These are phyloP conservation scores for Patiria pectinifera DNA, from an alignment of 53 echinoderm and acorn worm species.

Conservation along the genomic window DNA sequence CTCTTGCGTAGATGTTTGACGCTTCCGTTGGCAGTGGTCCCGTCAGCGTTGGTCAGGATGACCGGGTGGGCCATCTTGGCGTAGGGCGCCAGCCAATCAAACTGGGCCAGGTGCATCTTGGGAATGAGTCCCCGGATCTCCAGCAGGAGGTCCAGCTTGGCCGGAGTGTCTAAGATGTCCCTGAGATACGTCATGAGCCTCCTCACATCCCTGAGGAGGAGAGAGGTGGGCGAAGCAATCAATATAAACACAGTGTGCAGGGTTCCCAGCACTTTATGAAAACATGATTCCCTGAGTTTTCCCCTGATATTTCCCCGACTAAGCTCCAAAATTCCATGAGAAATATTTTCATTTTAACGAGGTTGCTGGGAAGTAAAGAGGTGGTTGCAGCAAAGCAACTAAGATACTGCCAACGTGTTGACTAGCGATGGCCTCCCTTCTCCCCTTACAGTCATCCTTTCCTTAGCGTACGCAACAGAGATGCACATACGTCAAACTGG, in stretches of 20 bases:
- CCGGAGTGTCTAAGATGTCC: slow-evolving; percentile 84
- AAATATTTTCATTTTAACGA: too few relatives aligned
- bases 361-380: too few relatives aligned
- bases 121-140: slow-evolving; percentile 91
- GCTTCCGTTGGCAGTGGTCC: slow-evolving; percentile 17
- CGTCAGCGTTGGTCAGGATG: background rate
- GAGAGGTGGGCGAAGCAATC: background rate
- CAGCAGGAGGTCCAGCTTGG: slow-evolving; percentile 88
- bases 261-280: background rate
- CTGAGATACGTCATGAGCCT: slow-evolving; percentile 78
- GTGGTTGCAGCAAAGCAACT: too few relatives aligned
- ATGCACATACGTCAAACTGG: too few relatives aligned
- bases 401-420: too few relatives aligned
- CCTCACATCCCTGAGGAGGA: slow-evolving; percentile 67
- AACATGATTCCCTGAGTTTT: too few relatives aligned
- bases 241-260: background rate
- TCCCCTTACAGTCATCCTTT: too few relatives aligned
- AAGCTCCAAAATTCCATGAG: too few relatives aligned
- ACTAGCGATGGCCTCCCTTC: too few relatives aligned
- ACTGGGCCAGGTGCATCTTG: slow-evolving; percentile 73
- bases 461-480: too few relatives aligned
- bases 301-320: too few relatives aligned
- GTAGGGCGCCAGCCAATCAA: slow-evolving; percentile 91
- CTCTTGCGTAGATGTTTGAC: slow-evolving; percentile 51
- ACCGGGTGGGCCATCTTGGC: slow-evolving; percentile 91